These are phyloP conservation scores for Eupsilia transversa DNA, from an alignment of 2,888 invertebrate species.

Conservation along the genomic window DNA sequence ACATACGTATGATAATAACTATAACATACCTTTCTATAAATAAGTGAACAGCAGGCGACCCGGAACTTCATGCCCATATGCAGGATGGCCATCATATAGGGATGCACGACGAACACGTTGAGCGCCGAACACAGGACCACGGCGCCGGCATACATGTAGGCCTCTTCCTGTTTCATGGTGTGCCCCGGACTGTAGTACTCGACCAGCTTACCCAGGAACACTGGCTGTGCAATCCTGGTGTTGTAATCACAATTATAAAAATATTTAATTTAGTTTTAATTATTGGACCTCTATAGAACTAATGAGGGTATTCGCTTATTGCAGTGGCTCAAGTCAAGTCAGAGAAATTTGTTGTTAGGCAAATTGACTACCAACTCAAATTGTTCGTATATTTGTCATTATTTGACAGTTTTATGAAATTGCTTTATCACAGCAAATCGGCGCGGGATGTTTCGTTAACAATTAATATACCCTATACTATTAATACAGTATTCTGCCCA, in stretches of 20 bases:
- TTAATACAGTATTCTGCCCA: neutral
- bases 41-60: slow-evolving; percentile 94
- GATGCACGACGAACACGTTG: slow-evolving; percentile 95
- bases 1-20: slow-evolving; percentile 12
- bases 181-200: slow-evolving; percentile 89
- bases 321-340: neutral
- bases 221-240: slow-evolving; percentile 91
- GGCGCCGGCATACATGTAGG: slow-evolving; percentile 94
- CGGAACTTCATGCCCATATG: slow-evolving; percentile 96
- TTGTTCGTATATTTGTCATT: neutral
- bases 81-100: slow-evolving; percentile 95
- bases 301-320: neutral
- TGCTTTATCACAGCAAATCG: neutral
- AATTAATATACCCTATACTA: neutral
- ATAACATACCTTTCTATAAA: slow-evolving; percentile 93
- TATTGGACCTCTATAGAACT: neutral
- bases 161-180: slow-evolving; percentile 86
- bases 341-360: neutral
- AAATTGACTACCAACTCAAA: neutral
- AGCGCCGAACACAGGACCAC: slow-evolving; percentile 94
- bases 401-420: neutral
- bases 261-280: slow-evolving; percentile 19
- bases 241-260: slow-evolving; percentile 53
- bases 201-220: slow-evolving; percentile 92
- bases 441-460: neutral